These are phyloP conservation scores for Diadema setosum DNA, from an alignment of 35 echinoderm and acorn worm species.

Conservation along the genomic window DNA sequence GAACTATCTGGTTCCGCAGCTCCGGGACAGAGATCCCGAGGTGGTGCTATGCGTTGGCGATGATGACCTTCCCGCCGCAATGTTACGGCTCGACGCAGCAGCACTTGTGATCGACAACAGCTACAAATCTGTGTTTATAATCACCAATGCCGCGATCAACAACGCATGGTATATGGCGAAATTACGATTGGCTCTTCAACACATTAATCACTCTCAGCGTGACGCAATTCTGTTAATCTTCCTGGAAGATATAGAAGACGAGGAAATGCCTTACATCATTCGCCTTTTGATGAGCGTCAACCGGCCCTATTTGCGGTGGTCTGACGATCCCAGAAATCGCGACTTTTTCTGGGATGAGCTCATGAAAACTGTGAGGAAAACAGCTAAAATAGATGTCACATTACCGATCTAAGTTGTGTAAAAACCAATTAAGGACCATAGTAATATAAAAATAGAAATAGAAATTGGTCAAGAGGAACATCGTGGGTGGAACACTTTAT, in stretches of 20 bases:
- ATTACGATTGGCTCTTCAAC: not conserved
- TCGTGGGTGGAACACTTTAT: too few relatives aligned
- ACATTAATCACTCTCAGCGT: not conserved
- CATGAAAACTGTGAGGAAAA: conserved; percentile 8
- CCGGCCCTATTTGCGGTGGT: not conserved
- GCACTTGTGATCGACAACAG: not conserved
- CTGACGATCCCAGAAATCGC: not conserved
- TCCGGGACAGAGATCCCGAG: not conserved
- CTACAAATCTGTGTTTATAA: not conserved
- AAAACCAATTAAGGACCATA: too few relatives aligned
- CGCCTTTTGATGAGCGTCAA: not conserved
- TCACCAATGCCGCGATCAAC: not conserved
- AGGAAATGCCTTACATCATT: not conserved
- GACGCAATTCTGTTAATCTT: not conserved
- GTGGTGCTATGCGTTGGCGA: not conserved
- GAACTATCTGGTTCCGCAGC: not conserved
- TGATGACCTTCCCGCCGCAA: not conserved
- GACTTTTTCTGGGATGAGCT: not conserved
- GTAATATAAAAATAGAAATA: too few relatives aligned
- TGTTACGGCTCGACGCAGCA: not conserved
- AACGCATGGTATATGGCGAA: not conserved
- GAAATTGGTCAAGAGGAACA: too few relatives aligned
- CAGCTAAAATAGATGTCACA: too few relatives aligned
- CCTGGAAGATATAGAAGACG: not conserved
- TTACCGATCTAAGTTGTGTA: too few relatives aligned